Base-by-base conservation (phyloP, 2,888 invertebrate species). In the Macroteleia sp. region DNA sequence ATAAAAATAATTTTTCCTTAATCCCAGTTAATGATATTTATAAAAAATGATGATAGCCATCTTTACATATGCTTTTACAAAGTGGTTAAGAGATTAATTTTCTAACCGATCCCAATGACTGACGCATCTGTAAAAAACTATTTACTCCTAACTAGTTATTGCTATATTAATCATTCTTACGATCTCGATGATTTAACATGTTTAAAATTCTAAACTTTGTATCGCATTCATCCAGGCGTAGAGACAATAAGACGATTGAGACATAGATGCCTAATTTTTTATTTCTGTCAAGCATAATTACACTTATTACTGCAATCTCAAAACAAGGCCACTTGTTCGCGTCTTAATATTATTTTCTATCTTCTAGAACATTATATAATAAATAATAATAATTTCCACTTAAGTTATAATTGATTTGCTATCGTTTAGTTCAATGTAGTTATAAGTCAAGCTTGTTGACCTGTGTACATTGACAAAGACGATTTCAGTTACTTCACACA, bases 11-110 rank as follows among this genome's bases (percentile, higher is more conserved):
- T 56, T 8, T 39, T 19, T 42, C n/a, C 42, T 32, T 57, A 44
- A 57, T 57, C 44, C 20, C 22, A 10, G 57, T 36, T 59, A 59
- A 59, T 59, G 44, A 59, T 34, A 36, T n/a, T 44, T 25, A 36
- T 32, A 36, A 46, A 46, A 46, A 59, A 36, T 4, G 22, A 22
- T 9, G 59, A 59, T 59, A 30, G 17, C 12, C 19, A 66, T 66
- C 66, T 25, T n/a, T 17, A 36, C 36, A 28, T 19, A 20, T 46
- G 28, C 66, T 12, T 56, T 17, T 22, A 36, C 25, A 46, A 46
- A 66, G 36, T 44, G 28, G 54, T 56, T 34, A 56, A 32, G 34
- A 42, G 36, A 19, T 66, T 54, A 66, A 66, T 54, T 66, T 56
- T 56, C 54, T 44, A 28, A 36, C 12, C 4, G 44, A 34, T 54